Base-by-base conservation (phyloP, 2,888 invertebrate genomes). In the Neria commutata region DNA sequence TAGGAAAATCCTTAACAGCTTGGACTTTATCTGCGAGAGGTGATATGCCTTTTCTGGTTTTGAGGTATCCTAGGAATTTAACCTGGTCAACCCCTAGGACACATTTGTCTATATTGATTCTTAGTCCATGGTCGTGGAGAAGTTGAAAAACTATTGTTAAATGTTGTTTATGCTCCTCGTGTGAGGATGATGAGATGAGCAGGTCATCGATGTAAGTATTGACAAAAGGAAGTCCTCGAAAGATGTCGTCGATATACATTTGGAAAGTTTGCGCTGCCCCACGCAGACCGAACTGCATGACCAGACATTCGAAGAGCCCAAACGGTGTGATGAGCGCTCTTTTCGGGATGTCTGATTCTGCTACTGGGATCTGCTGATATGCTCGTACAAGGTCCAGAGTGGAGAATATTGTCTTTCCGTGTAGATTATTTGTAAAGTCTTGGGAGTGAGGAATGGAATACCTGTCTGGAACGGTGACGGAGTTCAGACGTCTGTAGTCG, bases 331-430 rank as follows among this genome's bases (percentile, higher is more conserved):
- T 56, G 16, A 53, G 24, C 10, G 58, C 56, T 10, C 58, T 58
- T 42, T 58, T 61, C 3, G 46, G 33, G 1, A 55, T 51, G 25
- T 54, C 52, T 11, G 37, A 51, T 33, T 58, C 55, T 10, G 52
- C 61, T 34, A 61, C 52, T 4, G 55, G 55, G n/a, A 61, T 58
- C n/a, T 55, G 55, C 17, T 58, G 40, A n/a, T 51, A 58, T 46
- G 61, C 53, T 25, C 53, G 40, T 34, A 40, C 34, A n/a, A 56
- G 49, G 34, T 56, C 53, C 8, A 60, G 48, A 17, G 48, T 56
- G 5, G 60, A 60, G 34, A 60, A 60, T 11, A 53, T 45, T 6
- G 37, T 25, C 26, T 50, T 33, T 3, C 45, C 54, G 11, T 10
- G 33, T 2, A 10, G 19, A 14, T 26, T 21, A 21, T 34, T 26